phyloP scores from a whole-genome alignment of 2,797 vertebrate genomes.

The Eurystomus glaucurus region DNA sequence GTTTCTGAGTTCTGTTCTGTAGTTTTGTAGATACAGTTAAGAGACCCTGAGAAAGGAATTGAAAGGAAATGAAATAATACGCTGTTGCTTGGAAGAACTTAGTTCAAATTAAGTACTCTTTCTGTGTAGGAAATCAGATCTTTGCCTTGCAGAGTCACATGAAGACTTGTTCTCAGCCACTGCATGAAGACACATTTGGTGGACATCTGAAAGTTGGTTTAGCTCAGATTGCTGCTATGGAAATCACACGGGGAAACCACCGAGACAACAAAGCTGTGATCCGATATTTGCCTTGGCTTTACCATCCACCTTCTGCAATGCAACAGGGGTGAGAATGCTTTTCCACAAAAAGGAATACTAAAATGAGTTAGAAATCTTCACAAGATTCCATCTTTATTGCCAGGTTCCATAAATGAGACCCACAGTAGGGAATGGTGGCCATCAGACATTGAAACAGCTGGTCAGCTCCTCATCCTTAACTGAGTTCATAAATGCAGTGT shows the following conservation, averaged over 20 bases:
- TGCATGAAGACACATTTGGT: constrained; percentile 98
- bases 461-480: neutral
- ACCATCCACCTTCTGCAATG: constrained; percentile 98
- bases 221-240: constrained; percentile 98
- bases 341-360: neutral
- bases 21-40: neutral
- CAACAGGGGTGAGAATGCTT: constrained; percentile 93
- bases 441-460: neutral
- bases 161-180: constrained; percentile 98
- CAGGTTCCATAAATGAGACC: neutral
- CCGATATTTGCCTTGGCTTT: constrained; percentile 97
- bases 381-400: neutral
- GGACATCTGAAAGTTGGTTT: constrained; percentile 98
- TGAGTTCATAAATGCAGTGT: neutral
- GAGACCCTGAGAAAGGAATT: neutral
- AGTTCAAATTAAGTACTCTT: neutral
- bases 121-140: neutral
- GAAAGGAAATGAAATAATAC: neutral
- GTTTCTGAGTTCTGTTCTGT: neutral
- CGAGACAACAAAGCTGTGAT: constrained; percentile 98
- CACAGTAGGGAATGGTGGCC: neutral
- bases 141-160: constrained; percentile 92
- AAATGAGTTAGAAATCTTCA: neutral
- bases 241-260: constrained; percentile 98
- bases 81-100: neutral